Percentiles rank a stretch among this genome's conserved stretches.
Evolutionary conservation across 2,113 vertebrate genomes (phyloP).

Genomic region (Rattus norvegicus): DNA sequence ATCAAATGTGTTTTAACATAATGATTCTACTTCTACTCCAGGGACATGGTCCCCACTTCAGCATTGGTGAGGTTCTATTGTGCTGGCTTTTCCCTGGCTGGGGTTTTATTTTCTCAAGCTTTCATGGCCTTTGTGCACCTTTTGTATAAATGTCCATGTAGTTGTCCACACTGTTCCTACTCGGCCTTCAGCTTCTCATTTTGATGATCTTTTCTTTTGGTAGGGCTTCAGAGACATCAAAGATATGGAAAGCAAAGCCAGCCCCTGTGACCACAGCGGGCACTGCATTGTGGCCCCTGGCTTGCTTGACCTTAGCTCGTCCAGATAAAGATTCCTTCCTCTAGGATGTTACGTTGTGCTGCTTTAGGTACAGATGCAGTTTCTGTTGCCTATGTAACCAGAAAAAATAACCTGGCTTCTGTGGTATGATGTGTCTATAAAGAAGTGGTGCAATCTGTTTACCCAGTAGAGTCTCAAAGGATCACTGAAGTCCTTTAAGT

Average conservation of each 20-base stretch:
- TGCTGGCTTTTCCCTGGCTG: not conserved
- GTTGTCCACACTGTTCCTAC: not conserved
- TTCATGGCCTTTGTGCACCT: not conserved
- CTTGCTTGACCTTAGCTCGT: constrained; percentile 60
- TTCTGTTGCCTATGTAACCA: constrained; percentile 75
- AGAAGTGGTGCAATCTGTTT: constrained; percentile 75
- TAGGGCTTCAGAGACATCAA: constrained; percentile 14
- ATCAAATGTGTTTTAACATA: not conserved
- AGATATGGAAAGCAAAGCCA: constrained; percentile 23
- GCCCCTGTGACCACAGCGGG: not conserved
- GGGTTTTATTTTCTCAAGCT: not conserved
- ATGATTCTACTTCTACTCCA: not conserved
- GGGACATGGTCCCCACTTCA: not conserved
- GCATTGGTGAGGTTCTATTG: not conserved
- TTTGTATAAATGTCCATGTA: not conserved
- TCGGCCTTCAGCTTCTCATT: not conserved
- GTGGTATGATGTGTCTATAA: constrained; percentile 79
- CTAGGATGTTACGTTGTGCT: constrained; percentile 59
- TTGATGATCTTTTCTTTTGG: not conserved
- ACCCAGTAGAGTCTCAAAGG: constrained; percentile 55
- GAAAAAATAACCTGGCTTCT: constrained; percentile 68
- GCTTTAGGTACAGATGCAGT: constrained; percentile 39
- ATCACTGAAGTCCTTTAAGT: constrained; percentile 46
- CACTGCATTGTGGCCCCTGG: not conserved
- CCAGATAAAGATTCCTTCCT: constrained; percentile 31